A percentile compares a stretch with the other conserved stretches of the same genome.
These are phyloP conservation scores for Bothrops jararaca DNA, from an alignment of 2,113 vertebrate genomes.

Conservation along the genomic window DNA sequence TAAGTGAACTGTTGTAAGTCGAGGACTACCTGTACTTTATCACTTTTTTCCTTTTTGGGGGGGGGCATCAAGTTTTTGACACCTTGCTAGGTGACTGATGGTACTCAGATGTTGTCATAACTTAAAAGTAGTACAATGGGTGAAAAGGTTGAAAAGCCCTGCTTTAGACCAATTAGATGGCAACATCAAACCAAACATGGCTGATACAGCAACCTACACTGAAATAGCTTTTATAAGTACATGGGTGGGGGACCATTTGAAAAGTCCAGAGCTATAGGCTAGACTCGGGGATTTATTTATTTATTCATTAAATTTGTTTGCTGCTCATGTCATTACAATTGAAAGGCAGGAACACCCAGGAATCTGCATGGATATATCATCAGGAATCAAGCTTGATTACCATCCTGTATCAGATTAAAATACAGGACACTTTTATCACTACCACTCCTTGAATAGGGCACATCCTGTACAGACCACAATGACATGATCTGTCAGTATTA, in stretches of 20 bases:
- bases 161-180: neutral
- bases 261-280: neutral
- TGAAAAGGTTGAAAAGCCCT: too few relatives aligned
- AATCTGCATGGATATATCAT: neutral
- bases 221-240: neutral
- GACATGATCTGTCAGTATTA: neutral
- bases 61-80: too few relatives aligned
- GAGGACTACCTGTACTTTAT: too few relatives aligned
- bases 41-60: too few relatives aligned
- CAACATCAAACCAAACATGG: neutral
- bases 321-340: neutral
- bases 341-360: neutral
- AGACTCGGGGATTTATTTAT: neutral
- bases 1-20: too few relatives aligned
- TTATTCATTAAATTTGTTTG: neutral
- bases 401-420: neutral
- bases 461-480: neutral
- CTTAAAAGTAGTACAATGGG: too few relatives aligned
- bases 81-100: too few relatives aligned
- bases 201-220: neutral
- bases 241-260: neutral
- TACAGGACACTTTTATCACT: neutral
- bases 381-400: neutral
- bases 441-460: neutral
- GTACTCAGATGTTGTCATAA: too few relatives aligned